Evolutionary conservation across 2,113 vertebrate genomes (phyloP), one percentile per base, ranked within the genome.

Genomic region (Tragelaphus strepsiceros): DNA sequence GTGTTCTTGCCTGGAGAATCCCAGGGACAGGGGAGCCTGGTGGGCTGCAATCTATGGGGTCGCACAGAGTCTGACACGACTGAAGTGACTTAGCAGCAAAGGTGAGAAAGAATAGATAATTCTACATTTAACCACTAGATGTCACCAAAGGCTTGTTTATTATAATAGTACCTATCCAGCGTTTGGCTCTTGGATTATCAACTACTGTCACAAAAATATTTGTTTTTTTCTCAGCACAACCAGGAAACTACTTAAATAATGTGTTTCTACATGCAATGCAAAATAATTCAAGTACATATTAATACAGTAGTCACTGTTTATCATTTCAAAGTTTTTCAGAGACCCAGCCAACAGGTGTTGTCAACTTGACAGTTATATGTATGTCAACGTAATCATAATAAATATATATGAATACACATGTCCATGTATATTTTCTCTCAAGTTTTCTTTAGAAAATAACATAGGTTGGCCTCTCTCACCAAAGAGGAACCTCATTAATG

Each of bases 111-210:
- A 77, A 43, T 58, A 46, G 61, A 10, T 77, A 88, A 83, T 49
- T 86, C 74, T 88, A 43, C 0, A 12, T 39, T 64, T 90, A 0
- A 89, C 98, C 98, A 98, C 97, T 95, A 98, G 98, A 92, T 97
- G 98, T 39, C 98, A 98, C 56, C 67, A 97, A 94, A 98, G 81
- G 30, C 5, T 74, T 49, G 10, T 39, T 39, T 83, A 56, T 56
- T 30, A 89, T 77, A 4, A 14, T 32, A 91, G 39, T 6, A 39
- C 32, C 3, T 1, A 28, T 3, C 2, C 1, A 0, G 9, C 15
- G 5, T 67, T 26, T 24, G 32, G 26, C 24, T 53, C 12, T 43
- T 30, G 28, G 32, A 59, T 2, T 2, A 1, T 28, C 3, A 9
- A 4, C 1, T 64, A 7, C 24, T 39, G 0, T 91, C 7, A n/a